phyloP scores from a whole-genome alignment of 2,888 invertebrate species.

The Halictus quadricinctus region DNA sequence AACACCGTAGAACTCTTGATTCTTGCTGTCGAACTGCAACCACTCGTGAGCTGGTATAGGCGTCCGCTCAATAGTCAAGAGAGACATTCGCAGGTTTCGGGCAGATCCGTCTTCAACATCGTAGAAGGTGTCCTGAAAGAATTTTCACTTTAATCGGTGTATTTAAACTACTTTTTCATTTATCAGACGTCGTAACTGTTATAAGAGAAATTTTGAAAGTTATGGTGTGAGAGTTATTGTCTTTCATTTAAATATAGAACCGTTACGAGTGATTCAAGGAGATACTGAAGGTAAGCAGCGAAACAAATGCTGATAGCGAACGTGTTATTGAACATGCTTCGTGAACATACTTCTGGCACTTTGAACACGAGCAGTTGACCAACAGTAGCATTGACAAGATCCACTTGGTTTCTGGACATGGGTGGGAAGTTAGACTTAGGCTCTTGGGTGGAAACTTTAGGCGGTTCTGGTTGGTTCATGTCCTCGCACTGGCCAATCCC shows the following conservation, averaged over 20 bases:
- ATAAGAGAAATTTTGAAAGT: too few relatives aligned
- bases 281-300: not conserved
- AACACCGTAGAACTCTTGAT: constrained; percentile 95
- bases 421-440: constrained; percentile 88
- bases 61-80: constrained; percentile 89
- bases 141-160: not conserved
- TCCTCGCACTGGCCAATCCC: constrained; percentile 88
- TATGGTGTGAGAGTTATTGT: too few relatives aligned
- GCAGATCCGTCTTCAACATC: constrained; percentile 93
- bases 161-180: too few relatives aligned
- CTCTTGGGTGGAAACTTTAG: constrained; percentile 84
- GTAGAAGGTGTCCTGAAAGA: constrained; percentile 91
- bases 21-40: constrained; percentile 94
- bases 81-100: constrained; percentile 87
- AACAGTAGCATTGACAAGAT: constrained; percentile 91
- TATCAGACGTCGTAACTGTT: too few relatives aligned
- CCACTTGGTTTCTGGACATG: constrained; percentile 92
- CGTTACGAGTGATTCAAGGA: too few relatives aligned
- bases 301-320: not conserved
- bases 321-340: too few relatives aligned
- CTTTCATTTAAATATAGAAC: too few relatives aligned
- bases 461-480: constrained; percentile 80
- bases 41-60: constrained; percentile 88
- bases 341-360: constrained; percentile 88
- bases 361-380: constrained; percentile 92